phyloP scores from a whole-genome alignment of 2,888 invertebrate genomes.

The Mylabris sibirica region DNA sequence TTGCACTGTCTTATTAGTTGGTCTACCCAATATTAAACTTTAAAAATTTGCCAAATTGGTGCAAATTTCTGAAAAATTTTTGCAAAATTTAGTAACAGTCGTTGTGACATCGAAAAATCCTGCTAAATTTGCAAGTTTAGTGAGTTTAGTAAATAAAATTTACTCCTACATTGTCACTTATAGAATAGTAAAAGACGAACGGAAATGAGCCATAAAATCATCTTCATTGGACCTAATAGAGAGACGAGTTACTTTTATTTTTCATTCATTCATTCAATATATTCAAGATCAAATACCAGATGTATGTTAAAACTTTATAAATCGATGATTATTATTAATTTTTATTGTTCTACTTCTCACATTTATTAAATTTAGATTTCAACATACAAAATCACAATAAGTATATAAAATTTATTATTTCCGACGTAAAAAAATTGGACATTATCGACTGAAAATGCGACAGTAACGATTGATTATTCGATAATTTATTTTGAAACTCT shows the following conservation, averaged over 20 bases:
- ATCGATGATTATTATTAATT: background rate
- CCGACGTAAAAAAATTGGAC: background rate
- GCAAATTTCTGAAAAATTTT: no score
- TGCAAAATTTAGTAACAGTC: no score
- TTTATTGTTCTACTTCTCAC: slow-evolving; percentile 1
- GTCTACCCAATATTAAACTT: no score
- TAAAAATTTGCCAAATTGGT: no score
- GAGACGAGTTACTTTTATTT: slow-evolving; percentile 24
- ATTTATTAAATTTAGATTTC: background rate
- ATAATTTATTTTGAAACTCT: background rate
- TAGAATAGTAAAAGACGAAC: slow-evolving; percentile 18
- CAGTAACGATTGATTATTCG: background rate
- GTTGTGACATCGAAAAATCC: no score
- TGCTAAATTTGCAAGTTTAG: no score
- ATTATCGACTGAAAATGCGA: background rate
- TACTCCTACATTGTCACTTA: no score
- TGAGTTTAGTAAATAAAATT: no score
- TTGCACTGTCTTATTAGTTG: no score
- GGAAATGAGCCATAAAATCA: slow-evolving; percentile 39
- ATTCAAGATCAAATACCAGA: slow-evolving; percentile 39
- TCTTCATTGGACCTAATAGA: slow-evolving; percentile 15
- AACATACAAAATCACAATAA: no score
- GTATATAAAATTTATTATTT: background rate
- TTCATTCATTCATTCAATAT: slow-evolving; percentile 8
- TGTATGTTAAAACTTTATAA: slow-evolving; percentile 43